These are phyloP conservation scores for Drosophila pseudoananassae DNA, from an alignment of 1,140 invertebrate species.

Conservation along the genomic window DNA sequence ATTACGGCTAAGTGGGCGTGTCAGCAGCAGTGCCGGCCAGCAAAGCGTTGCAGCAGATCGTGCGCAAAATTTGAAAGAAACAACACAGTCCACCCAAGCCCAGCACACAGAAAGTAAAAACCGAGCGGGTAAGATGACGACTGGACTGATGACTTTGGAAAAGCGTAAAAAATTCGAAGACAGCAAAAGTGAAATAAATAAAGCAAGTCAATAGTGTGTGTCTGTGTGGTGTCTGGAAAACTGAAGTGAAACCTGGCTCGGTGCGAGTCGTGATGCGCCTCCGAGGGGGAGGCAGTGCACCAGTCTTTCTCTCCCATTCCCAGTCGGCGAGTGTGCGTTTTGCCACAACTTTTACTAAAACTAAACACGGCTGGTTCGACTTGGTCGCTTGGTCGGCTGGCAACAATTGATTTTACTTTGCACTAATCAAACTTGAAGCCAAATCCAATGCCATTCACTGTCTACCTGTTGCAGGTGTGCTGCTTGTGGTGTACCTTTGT, in stretches of 20 bases:
- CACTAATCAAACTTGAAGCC: constrained; percentile 46
- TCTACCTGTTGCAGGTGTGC: constrained; percentile 39
- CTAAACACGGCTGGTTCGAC: constrained; percentile 28
- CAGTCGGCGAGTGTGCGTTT: constrained; percentile 47
- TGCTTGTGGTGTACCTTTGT: constrained; percentile 42
- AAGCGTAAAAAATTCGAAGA: constrained; percentile 71
- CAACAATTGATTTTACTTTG: constrained; percentile 36
- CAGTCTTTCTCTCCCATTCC: constrained; percentile 28
- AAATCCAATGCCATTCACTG: constrained; percentile 46
- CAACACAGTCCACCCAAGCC: constrained; percentile 49
- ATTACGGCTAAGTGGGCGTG: constrained; percentile 73
- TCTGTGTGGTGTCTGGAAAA: constrained; percentile 53
- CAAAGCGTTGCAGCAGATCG: constrained; percentile 81
- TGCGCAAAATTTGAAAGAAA: constrained; percentile 80
- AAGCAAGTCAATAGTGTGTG: constrained; percentile 30
- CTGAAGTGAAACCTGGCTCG: constrained; percentile 71
- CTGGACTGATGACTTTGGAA: constrained; percentile 62
- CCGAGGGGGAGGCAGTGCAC: constrained; percentile 23
- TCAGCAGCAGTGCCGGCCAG: constrained; percentile 25
- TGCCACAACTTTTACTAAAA: constrained; percentile 73
- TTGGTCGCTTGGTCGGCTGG: background rate
- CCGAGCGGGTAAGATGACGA: constrained; percentile 42
- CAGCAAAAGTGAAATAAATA: constrained; percentile 75
- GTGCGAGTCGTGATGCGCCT: constrained; percentile 32
- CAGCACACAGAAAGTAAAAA: constrained; percentile 67